phyloP scores from a whole-genome alignment of 1,140 invertebrate genomes.

The Drosophila chauvacae region DNA sequence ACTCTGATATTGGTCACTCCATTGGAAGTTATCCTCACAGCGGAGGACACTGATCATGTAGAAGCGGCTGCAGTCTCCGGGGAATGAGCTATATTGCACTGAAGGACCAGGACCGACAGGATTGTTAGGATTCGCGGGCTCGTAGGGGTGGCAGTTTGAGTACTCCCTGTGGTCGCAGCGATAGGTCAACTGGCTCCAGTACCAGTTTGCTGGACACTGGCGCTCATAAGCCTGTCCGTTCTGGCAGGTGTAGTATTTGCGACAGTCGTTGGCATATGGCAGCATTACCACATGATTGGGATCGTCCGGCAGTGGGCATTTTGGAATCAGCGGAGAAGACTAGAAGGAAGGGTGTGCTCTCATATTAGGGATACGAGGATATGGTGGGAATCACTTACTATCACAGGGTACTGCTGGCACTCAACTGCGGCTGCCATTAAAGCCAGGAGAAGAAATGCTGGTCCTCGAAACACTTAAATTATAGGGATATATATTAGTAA shows the following conservation, averaged over 20 bases:
- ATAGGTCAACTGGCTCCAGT: constrained; percentile 58
- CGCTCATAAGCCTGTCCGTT: constrained; percentile 16
- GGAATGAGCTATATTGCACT: constrained; percentile 36
- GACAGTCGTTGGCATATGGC: constrained; percentile 51
- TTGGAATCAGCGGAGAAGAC: background rate
- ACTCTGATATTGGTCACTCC: constrained; percentile 16
- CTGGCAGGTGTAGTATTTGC: constrained; percentile 55
- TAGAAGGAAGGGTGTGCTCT: background rate
- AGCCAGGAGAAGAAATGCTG: background rate
- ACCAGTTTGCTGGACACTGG: constrained; percentile 58
- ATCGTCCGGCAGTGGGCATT: constrained; percentile 60
- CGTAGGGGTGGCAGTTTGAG: constrained; percentile 27
- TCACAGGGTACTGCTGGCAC: background rate
- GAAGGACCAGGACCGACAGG: background rate
- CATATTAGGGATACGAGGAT: background rate
- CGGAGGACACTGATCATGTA: constrained; percentile 23
- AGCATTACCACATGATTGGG: constrained; percentile 47
- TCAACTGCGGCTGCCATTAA: constrained; percentile 2
- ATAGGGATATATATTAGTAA: background rate
- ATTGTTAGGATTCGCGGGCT: background rate
- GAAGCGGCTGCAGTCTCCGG: constrained; percentile 51
- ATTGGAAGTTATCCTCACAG: constrained; percentile 41
- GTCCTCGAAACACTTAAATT: constrained; percentile 16
- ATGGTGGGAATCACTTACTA: background rate
- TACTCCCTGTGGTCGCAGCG: constrained; percentile 57